A percentile compares a stretch with the other conserved stretches of the same genome.
phyloP scores from a whole-genome alignment of 2,888 invertebrate species.

The Ormia ochracea region DNA sequence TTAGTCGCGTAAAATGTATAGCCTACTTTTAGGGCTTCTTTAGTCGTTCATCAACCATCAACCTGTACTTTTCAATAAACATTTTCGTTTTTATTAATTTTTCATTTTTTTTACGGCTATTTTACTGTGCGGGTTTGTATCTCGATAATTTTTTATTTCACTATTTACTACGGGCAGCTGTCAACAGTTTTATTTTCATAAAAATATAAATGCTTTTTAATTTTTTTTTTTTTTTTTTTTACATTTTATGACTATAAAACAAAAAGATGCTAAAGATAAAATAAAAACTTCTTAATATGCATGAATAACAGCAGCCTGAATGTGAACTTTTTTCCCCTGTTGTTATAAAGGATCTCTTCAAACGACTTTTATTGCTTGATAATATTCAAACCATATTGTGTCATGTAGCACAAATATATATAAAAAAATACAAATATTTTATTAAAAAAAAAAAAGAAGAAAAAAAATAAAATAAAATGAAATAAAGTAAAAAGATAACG shows the following conservation, averaged over 20 bases:
- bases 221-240: not conserved
- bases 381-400: slow-evolving; percentile 60
- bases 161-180: slow-evolving; percentile 44
- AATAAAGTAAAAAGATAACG: no score
- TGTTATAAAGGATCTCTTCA: slow-evolving; percentile 27
- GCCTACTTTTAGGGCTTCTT: slow-evolving; percentile 4
- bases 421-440: not conserved
- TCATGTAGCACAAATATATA: slow-evolving; percentile 43
- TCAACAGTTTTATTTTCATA: slow-evolving; percentile 45
- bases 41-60: not conserved
- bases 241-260: not conserved
- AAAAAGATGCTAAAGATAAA: not conserved
- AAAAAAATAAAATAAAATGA: no score
- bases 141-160: not conserved
- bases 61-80: slow-evolving; percentile 27
- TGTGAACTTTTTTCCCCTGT: no score
- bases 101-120: not conserved
- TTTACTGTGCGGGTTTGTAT: not conserved
- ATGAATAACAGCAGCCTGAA: not conserved
- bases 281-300: slow-evolving; percentile 5
- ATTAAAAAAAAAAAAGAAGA: not conserved
- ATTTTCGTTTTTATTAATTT: not conserved
- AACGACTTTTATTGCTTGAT: slow-evolving; percentile 59
- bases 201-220: not conserved
- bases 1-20: not conserved